A percentile compares a stretch with the other conserved stretches of the same genome.
These are phyloP conservation scores for Cheilosia scutellata DNA, from an alignment of 2,888 invertebrate species.

Conservation along the genomic window DNA sequence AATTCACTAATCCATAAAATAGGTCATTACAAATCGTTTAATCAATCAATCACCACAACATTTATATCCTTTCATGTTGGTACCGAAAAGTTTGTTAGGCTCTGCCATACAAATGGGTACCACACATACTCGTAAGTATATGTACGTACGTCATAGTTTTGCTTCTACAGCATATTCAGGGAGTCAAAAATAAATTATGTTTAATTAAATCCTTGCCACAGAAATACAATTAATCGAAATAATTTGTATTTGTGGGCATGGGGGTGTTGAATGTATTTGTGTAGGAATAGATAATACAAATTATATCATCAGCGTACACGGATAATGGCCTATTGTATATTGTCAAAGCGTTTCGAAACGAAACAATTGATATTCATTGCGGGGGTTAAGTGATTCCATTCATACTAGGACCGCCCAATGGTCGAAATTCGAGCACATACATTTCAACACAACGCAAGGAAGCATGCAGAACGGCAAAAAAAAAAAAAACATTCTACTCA, in stretches of 20 bases:
- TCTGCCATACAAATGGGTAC: neutral
- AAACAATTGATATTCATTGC: too few relatives aligned
- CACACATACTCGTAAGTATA: neutral
- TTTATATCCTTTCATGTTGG: slow-evolving; percentile 38
- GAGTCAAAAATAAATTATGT: slow-evolving; percentile 66
- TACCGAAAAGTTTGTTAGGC: slow-evolving; percentile 16
- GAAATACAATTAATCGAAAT: slow-evolving; percentile 60
- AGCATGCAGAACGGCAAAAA: too few relatives aligned
- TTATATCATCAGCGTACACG: too few relatives aligned
- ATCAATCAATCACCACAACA: slow-evolving; percentile 71
- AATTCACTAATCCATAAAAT: slow-evolving; percentile 58
- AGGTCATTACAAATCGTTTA: slow-evolving; percentile 61
- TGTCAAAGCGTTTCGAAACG: too few relatives aligned
- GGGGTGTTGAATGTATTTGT: neutral
- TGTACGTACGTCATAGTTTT: slow-evolving; percentile 24
- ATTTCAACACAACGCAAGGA: too few relatives aligned
- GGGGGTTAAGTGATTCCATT: too few relatives aligned
- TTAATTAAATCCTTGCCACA: slow-evolving; percentile 71
- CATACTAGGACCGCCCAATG: too few relatives aligned
- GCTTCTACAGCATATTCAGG: slow-evolving; percentile 37
- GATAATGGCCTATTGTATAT: too few relatives aligned
- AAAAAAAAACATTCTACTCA: too few relatives aligned
- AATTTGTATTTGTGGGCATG: neutral
- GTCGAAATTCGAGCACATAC: too few relatives aligned
- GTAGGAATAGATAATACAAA: too few relatives aligned